Conservation (phyloP, 2,797 vertebrate genomes). For the Novumbra hubbsi region DNA sequence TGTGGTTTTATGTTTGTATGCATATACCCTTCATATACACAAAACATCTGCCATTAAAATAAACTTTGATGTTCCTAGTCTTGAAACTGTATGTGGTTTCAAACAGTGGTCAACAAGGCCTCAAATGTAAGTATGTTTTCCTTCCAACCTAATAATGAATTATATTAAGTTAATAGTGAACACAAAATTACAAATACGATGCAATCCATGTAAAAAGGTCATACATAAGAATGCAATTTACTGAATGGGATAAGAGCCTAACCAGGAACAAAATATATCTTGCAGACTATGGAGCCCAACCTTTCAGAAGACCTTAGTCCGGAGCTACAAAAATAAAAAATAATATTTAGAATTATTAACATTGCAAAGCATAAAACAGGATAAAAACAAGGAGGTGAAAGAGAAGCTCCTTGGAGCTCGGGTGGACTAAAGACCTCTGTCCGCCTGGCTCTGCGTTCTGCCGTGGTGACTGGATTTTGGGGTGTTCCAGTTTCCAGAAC, state of each 20-base stretch:
- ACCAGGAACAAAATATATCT: background rate
- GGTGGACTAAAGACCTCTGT: conserved; percentile 11
- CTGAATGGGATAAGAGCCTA: background rate
- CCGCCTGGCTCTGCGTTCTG: background rate
- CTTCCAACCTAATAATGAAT: background rate
- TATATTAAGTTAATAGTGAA: background rate
- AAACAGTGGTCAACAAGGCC: conserved; percentile 6
- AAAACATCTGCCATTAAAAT: conserved; percentile 9
- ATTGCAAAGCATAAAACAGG: background rate
- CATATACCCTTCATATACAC: conserved; percentile 50
- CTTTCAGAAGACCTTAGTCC: background rate
- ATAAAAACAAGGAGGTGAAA: background rate
- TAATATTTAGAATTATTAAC: background rate
- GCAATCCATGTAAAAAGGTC: background rate
- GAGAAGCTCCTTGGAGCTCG: conserved; percentile 13
- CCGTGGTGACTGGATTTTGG: background rate
- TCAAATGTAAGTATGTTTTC: background rate
- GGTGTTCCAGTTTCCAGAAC: background rate
- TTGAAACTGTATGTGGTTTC: conserved; percentile 9
- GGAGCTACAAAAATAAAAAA: conserved; percentile 11
- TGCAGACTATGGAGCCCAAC: background rate
- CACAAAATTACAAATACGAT: background rate
- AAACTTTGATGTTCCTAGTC: conserved; percentile 29
- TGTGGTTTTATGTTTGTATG: conserved; percentile 44
- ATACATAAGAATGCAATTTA: background rate